Evolutionary conservation across 1,140 invertebrate species (phyloP).

Genomic region (Cydia fagiglandana): DNA sequence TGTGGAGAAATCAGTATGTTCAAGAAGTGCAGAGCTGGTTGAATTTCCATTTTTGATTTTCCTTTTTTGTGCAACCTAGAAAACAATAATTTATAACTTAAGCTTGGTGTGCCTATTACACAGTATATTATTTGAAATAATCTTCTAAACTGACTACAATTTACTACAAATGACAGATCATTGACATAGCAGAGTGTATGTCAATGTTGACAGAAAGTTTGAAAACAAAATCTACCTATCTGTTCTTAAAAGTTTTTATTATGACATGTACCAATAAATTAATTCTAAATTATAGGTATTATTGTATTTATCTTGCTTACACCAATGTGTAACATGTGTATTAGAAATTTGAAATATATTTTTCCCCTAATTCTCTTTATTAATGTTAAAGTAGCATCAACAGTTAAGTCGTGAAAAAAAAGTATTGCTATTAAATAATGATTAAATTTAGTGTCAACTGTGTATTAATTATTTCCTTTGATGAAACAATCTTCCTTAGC

Average conservation of each 20-base stretch:
- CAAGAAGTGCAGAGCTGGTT: not conserved
- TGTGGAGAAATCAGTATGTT: not conserved
- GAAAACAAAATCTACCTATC: slow-evolving; percentile 7
- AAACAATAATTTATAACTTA: not conserved
- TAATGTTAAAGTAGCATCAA: too few species aligned
- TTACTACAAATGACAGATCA: slow-evolving; percentile 12
- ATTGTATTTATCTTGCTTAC: too few species aligned
- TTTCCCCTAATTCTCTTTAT: too few species aligned
- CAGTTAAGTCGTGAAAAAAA: too few species aligned
- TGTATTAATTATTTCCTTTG: too few species aligned
- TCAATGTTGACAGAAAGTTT: slow-evolving; percentile 30
- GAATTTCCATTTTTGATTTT: not conserved
- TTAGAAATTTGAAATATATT: too few species aligned
- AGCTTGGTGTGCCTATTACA: not conserved
- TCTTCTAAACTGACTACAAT: slow-evolving; percentile 22
- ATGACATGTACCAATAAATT: not conserved
- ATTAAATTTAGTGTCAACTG: too few species aligned
- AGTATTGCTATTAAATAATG: too few species aligned
- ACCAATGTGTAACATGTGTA: too few species aligned
- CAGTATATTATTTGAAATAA: slow-evolving; percentile 1
- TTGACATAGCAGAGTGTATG: slow-evolving; percentile 20
- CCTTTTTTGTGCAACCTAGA: not conserved
- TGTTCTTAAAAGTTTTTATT: not conserved
- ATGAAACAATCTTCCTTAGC: too few species aligned
- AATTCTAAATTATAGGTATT: not conserved